A percentile compares a stretch with the other conserved stretches of the same genome.
These are phyloP conservation scores for Petrolisthes cinctipes DNA, from an alignment of 2,888 invertebrate species.

Conservation along the genomic window DNA sequence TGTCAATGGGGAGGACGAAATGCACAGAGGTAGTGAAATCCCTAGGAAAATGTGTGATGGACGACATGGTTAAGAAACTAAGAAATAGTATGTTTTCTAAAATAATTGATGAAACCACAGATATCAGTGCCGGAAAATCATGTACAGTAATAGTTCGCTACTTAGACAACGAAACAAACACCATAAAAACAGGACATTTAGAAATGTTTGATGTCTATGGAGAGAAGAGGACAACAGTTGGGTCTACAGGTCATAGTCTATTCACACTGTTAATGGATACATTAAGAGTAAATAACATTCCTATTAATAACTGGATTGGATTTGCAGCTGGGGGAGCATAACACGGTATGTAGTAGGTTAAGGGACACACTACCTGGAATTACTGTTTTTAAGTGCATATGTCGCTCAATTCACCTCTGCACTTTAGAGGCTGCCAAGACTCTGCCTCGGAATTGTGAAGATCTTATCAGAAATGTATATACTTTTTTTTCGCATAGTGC, in stretches of 20 bases:
- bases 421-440: background rate
- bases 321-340: slow-evolving; percentile 27
- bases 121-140: background rate
- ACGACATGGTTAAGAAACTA: background rate
- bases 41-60: background rate
- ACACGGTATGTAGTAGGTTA: background rate
- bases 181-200: background rate
- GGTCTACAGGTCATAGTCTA: slow-evolving; percentile 12
- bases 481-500: slow-evolving; percentile 21
- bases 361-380: background rate
- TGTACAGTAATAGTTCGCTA: background rate
- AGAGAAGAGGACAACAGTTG: background rate
- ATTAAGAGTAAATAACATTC: background rate
- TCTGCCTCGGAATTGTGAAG: slow-evolving; percentile 10
- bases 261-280: background rate
- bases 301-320: background rate
- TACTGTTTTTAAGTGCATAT: too few species aligned
- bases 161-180: background rate
- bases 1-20: too few species aligned
- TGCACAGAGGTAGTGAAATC: background rate
- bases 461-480: background rate
- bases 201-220: background rate
- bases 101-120: too few species aligned
- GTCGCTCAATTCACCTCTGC: slow-evolving; percentile 3
- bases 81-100: background rate